Base-by-base conservation (phyloP, 1,140 invertebrate genomes). In the Andrena cerasifolii region DNA sequence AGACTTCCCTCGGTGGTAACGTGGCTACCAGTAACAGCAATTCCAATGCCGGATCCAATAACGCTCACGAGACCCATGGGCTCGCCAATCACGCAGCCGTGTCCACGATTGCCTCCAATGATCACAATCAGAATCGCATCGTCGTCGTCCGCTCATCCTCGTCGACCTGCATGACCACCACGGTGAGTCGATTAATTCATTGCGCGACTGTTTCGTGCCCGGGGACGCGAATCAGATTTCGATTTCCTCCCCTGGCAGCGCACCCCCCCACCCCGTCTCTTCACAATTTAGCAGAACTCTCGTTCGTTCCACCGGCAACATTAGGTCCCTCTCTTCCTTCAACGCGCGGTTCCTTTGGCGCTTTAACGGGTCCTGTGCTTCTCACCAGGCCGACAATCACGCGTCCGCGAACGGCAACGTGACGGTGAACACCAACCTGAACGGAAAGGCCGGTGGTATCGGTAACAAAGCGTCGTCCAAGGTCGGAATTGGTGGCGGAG, bases 101-200 rank as follows among this genome's bases (percentile, higher is more conserved):
- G 28, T 86, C 87, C 59, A 88, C 86, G 68, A 87, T 86, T 47
- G 86, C 87, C 54, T 88, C 86, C 61, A 91, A 86, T 79, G 91
- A 92, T 84, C 91, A 92, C 85, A 92, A 92, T 80, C 91, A 92
- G 82, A 92, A 92, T 84, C 87, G 90, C 66, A 92, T 92, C 79
- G 91, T 92, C 82, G 91, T 92, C 79, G 90, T 92, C 28, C 87
- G 91, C 79, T 91, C 91, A 40, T 87, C 91, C 56, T 86, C 89
- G 54, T 85, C 90, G 67, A 86, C 87, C 59, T 88, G 88, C 61
- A 87, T 90, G 85, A 90, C 90, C 66, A 86, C 87, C 61, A 78
- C 87, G 86, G 90, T 91, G 86, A 91, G 87, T 89, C 49, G 67
- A 71, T 71, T 76, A 67, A 67, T 67, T 68, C 63, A 24, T 75